These are phyloP conservation scores for Abrostola triplasia DNA, from an alignment of 2,888 invertebrate genomes.

Conservation along the genomic window DNA sequence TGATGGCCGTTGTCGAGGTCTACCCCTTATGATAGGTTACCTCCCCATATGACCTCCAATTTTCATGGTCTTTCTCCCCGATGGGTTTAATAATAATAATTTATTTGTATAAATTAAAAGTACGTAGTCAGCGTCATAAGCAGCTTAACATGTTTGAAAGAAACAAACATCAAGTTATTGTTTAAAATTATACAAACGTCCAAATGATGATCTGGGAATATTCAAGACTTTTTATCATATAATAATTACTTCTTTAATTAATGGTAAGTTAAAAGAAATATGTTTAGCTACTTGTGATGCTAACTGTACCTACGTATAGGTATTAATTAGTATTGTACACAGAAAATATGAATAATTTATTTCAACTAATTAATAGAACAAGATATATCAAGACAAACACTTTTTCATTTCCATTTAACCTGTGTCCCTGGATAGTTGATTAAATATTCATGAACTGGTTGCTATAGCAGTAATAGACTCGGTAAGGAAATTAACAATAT, in stretches of 20 bases:
- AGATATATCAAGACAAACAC: constrained; percentile 13
- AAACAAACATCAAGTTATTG: too few species aligned
- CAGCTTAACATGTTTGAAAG: too few species aligned
- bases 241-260: too few species aligned
- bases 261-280: too few species aligned
- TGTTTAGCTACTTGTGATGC: too few species aligned
- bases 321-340: constrained; percentile 12
- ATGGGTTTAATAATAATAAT: neutral
- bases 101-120: neutral
- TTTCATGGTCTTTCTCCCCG: constrained; percentile 15
- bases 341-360: constrained; percentile 5
- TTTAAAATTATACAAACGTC: too few species aligned
- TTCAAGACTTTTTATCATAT: too few species aligned
- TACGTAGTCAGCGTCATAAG: too few species aligned
- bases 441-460: constrained; percentile 42
- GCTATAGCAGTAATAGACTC: constrained; percentile 20
- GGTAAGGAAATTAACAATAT: constrained; percentile 30
- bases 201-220: too few species aligned
- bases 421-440: constrained; percentile 16
- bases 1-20: constrained; percentile 28
- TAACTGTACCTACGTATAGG: too few species aligned
- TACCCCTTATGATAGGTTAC: too few species aligned
- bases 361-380: constrained; percentile 2
- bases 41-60: constrained; percentile 32
- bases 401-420: constrained; percentile 4